Base-by-base conservation (phyloP, 2,888 invertebrate genomes). In the Sisyra terminalis region DNA sequence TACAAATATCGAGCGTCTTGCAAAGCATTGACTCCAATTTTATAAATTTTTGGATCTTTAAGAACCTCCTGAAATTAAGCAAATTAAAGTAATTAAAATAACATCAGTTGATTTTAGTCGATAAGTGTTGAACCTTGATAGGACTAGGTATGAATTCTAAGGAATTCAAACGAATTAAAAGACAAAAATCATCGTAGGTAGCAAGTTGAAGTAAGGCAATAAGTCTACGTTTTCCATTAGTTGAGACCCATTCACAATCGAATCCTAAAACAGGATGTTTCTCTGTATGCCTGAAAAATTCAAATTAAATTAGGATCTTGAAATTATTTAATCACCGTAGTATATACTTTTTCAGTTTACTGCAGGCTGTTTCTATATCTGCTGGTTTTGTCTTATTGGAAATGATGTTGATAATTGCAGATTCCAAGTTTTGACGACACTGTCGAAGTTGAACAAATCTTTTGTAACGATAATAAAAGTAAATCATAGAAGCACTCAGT, bases 171-270 rank as follows among this genome's bases (percentile, higher is more conserved):
- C 84, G 69, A 50, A 86, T 73, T 2, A 87, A 59, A 0, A 73
- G 75, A 58, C 83, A 83, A 43, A 73, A 64, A 1, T 84, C 84
- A 53, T 75, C 70, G 46, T 63, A 63, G 1, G 82, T 73, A 3
- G 84, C 77, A 2, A 87, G 58, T 58, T 87, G 87, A 2, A 87
- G 55, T 4, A 86, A 55, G 0, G 84, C 77, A 9, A 83, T 72
- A 0, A 78, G 75, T 1, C 67, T 63, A 4, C 72, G 60, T 38
- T 58, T 61, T 0, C 73, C 73, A n/a, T 69, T 66, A 1, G 64
- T 61, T 0, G 74, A 75, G 1, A 79, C 77, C 86, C 85, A 86
- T 60, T 86, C 86, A 57, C 85, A 85, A 55, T 86, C 86, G 54
- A 86, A 77, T 5, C 86, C 86, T 29, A 86, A 54, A 0, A 78